A percentile compares a stretch with the other conserved stretches of the same genome.
phyloP scores from a whole-genome alignment of 2,113 vertebrate species.

The Chionodraco myersi region DNA sequence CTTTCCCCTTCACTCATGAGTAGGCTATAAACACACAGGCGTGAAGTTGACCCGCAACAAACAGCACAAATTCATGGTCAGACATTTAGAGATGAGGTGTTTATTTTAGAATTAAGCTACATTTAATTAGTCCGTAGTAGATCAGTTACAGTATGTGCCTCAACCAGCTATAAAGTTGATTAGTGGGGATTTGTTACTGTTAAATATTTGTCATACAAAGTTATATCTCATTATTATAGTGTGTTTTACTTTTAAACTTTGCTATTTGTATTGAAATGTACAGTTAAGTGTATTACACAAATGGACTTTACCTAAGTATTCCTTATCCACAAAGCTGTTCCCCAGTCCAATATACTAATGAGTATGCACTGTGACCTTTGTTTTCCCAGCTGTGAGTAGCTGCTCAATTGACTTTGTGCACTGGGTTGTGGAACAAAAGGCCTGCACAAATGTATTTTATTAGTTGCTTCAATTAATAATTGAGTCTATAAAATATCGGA shows the following conservation, averaged over 20 bases:
- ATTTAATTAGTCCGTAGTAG: not conserved
- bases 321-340: not conserved
- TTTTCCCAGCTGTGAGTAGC: not conserved
- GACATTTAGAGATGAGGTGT: conserved; percentile 3
- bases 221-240: not conserved
- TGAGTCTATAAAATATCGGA: no score
- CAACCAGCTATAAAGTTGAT: not conserved
- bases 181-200: not conserved
- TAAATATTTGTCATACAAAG: not conserved
- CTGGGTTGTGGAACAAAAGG: not conserved
- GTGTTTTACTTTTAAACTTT: not conserved
- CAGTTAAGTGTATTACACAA: not conserved
- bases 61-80: conserved; percentile 60
- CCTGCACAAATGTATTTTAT: no score
- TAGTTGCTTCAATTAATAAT: not conserved
- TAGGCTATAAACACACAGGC: conserved; percentile 51
- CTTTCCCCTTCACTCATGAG: conserved; percentile 38
- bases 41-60: conserved; percentile 35
- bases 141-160: not conserved
- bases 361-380: not conserved
- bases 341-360: not conserved
- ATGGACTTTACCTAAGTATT: not conserved
- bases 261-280: not conserved
- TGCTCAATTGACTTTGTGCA: not conserved
- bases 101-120: not conserved